Conservation (phyloP, 2,797 vertebrate species). For the Morelia viridis region DNA sequence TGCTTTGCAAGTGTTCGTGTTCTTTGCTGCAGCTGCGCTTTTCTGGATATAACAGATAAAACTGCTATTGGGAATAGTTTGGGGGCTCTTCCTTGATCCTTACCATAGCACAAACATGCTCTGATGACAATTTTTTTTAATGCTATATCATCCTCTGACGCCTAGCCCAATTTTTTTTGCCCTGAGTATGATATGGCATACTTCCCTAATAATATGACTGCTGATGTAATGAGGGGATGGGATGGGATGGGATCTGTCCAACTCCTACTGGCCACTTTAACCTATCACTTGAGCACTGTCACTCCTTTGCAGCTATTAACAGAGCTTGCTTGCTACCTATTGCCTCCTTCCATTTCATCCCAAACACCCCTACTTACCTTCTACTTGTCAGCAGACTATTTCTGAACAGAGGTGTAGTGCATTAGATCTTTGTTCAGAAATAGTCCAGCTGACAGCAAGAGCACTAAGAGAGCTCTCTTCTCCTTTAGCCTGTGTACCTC, state of each 20-base stretch:
- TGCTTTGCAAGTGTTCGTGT: not conserved
- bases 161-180: not conserved
- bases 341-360: not conserved
- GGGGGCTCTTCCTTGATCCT: not conserved
- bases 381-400: not conserved
- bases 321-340: not conserved
- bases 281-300: not conserved
- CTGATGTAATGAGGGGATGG: not conserved
- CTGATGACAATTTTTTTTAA: not conserved
- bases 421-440: not conserved
- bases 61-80: not conserved
- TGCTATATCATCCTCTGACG: not conserved
- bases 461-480: not conserved
- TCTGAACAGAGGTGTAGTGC: not conserved
- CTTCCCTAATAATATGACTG: not conserved
- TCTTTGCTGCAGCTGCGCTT: not conserved
- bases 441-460: not conserved
- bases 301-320: not conserved
- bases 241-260: not conserved
- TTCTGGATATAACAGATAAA: not conserved
- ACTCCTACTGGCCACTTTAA: not conserved
- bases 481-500: not conserved
- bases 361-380: not conserved
- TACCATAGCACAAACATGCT: not conserved
- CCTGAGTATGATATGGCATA: not conserved